Evolutionary conservation across 2,797 vertebrate species (phyloP).

Genomic region (Myioborus melanocephalus): DNA sequence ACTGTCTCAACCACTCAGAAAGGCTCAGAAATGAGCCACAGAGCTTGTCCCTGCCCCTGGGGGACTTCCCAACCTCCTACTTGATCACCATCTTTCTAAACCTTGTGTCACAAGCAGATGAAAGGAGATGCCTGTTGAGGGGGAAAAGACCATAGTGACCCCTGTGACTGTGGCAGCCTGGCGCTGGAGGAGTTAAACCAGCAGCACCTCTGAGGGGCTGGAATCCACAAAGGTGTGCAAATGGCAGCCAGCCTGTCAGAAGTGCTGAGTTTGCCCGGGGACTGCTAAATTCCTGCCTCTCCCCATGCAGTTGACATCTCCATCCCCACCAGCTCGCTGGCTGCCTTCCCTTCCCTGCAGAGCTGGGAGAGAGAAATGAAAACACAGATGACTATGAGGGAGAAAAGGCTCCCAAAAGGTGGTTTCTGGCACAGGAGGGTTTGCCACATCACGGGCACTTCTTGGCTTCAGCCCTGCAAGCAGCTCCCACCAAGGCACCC

Average conservation of each 20-base stretch:
- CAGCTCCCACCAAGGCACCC: not conserved
- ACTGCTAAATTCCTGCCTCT: slow-evolving; percentile 69
- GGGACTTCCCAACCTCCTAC: not conserved
- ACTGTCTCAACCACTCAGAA: not conserved
- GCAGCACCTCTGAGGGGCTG: not conserved
- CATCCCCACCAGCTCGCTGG: not conserved
- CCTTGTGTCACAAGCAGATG: not conserved
- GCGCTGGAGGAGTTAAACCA: not conserved
- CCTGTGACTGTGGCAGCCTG: not conserved
- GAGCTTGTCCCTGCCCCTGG: not conserved
- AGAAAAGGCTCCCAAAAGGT: not conserved
- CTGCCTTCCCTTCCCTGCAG: slow-evolving; percentile 27
- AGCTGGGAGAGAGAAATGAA: slow-evolving; percentile 2
- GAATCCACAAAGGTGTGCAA: slow-evolving; percentile 31
- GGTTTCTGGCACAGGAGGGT: not conserved
- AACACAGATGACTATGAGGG: not conserved
- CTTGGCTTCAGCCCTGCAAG: slow-evolving; percentile 3
- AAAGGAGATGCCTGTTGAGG: not conserved
- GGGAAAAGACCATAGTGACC: not conserved
- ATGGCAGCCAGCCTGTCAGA: not conserved
- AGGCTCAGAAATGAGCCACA: not conserved
- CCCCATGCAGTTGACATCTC: slow-evolving; percentile 36
- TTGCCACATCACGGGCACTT: not conserved
- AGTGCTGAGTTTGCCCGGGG: slow-evolving; percentile 14
- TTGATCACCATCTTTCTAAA: not conserved